These are phyloP conservation scores for Candidula unifasciata DNA, from an alignment of 2,888 invertebrate genomes.

Conservation along the genomic window DNA sequence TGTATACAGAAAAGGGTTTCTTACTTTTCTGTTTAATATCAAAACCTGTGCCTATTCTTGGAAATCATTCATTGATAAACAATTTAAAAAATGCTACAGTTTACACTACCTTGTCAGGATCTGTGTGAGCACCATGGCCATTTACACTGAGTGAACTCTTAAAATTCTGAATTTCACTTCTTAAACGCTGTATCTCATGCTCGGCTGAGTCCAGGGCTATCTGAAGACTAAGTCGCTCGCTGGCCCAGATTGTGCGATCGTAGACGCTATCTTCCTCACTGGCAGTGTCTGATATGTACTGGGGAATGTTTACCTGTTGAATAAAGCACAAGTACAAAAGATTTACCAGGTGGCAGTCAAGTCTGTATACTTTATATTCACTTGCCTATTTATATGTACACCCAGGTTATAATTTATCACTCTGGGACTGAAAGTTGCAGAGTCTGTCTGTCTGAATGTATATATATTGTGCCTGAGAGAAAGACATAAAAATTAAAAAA, in stretches of 20 bases:
- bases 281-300: conserved; percentile 52
- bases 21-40: no score
- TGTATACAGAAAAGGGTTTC: no score
- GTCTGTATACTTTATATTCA: no score
- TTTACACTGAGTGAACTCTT: conserved; percentile 60
- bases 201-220: conserved; percentile 73
- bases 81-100: background rate
- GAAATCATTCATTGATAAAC: background rate
- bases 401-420: no score
- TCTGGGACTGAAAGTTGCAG: no score
- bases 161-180: conserved; percentile 68
- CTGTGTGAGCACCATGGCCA: conserved; percentile 59
- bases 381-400: no score
- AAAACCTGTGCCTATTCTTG: no score
- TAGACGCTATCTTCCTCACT: conserved; percentile 57
- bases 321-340: background rate
- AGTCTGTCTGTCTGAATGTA: no score
- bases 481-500: no score
- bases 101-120: conserved; percentile 66
- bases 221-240: conserved; percentile 69
- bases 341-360: no score
- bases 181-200: conserved; percentile 66
- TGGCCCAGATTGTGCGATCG: conserved; percentile 71
- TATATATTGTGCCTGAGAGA: no score
- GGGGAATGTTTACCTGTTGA: conserved; percentile 43